Base-by-base conservation (phyloP, 2,888 invertebrate species). In the Drymonia ruficornis region DNA sequence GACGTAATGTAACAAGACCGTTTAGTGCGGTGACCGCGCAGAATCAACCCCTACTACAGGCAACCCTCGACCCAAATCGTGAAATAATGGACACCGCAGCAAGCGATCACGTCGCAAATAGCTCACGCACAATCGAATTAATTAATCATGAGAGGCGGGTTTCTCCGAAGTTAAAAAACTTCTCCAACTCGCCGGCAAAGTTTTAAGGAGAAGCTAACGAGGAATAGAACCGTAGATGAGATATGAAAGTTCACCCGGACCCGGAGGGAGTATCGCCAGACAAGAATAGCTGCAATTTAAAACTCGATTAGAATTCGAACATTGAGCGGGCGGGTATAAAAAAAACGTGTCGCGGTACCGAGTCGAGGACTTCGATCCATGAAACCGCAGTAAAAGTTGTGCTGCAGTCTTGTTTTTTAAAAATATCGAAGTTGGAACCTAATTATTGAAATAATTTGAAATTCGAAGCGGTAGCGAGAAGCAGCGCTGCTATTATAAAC, bases 261-360 rank as follows among this genome's bases (percentile, higher is more conserved):
- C 68, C 65, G 66, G 72, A 71, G 69, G 76, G 79, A 71, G 81
- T 78, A 78, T 78, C 83, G 81, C 83, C 87, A 28, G 86, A 88
- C 86, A 87, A 89, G 89, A 92, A 91, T 91, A 84, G 84, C 86
- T 89, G 90, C 91, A 92, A 92, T 91, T 91, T 91, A 92, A 91
- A 91, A 91, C 84, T 92, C 90, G 89, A 91, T 92, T 91, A 90
- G 86, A 90, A 91, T 91, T 90, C 81, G 86, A 89, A 86, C 81
- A 88, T 86, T 83, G 85, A 83, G 76, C 78, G 71, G 79, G 74
- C 76, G 80, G 82, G 82, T 88, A 90, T 91, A 91, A 90, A 87
- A 90, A 40, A 88, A 85, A 77, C 77, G 81, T 76, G 74, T 74
- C 70, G 70, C 71, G 68, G 79, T 73, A 74, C 70, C 68, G 72